Percentiles rank a stretch among this genome's conserved stretches.
These are phyloP conservation scores for Lineus longissimus DNA, from an alignment of 1,140 invertebrate species.

Conservation along the genomic window DNA sequence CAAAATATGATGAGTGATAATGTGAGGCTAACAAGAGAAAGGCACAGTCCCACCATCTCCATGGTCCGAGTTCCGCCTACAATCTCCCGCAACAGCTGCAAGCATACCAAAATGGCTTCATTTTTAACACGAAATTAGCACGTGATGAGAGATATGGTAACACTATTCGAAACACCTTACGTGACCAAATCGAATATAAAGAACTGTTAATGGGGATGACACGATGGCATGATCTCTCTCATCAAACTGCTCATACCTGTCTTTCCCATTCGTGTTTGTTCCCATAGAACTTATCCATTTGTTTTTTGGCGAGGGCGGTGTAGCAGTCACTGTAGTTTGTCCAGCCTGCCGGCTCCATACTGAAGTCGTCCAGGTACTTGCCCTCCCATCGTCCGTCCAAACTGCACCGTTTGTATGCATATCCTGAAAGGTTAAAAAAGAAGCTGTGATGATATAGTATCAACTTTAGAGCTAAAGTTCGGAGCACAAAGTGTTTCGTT, in stretches of 20 bases:
- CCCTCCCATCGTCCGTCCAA: constrained; percentile 70
- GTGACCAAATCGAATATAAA: constrained; percentile 4
- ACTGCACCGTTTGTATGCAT: constrained; percentile 70
- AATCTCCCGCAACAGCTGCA: too few species aligned
- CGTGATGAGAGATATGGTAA: too few species aligned
- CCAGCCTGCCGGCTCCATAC: constrained; percentile 63
- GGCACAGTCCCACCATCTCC: too few species aligned
- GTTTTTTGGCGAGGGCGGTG: constrained; percentile 65
- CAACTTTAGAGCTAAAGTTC: too few species aligned
- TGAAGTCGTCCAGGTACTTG: constrained; percentile 48
- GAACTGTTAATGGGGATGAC: neutral
- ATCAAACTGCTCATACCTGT: constrained; percentile 23
- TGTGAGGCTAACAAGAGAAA: too few species aligned
- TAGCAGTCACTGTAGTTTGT: constrained; percentile 84
- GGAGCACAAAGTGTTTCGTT: too few species aligned
- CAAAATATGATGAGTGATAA: too few species aligned
- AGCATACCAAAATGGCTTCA: too few species aligned
- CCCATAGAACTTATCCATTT: constrained; percentile 44
- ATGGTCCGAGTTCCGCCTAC: too few species aligned
- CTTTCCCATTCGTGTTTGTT: constrained; percentile 32
- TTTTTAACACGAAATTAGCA: too few species aligned
- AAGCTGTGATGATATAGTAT: too few species aligned
- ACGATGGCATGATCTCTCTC: neutral
- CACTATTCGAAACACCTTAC: too few species aligned
- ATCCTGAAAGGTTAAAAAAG: constrained; percentile 59